Conservation (phyloP, 1,140 invertebrate species). For the Ericerus pela region DNA sequence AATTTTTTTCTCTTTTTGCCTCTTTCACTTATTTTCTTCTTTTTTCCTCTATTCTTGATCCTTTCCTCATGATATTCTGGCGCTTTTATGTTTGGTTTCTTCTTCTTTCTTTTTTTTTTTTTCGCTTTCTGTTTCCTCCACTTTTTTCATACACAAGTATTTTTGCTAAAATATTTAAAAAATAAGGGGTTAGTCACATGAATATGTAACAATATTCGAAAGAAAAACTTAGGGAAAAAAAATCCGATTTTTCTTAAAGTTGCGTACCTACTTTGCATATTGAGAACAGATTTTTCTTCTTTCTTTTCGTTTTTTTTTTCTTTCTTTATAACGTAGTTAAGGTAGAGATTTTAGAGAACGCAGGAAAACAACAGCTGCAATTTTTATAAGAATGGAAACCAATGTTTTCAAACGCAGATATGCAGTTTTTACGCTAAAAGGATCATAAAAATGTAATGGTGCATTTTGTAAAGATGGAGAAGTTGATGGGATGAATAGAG, state of each 20-base stretch:
- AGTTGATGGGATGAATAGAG: no score
- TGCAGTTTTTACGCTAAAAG: no score
- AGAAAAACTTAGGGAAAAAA: no score
- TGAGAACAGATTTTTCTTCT: no score
- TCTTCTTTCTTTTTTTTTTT: not conserved
- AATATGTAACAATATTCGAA: slow-evolving; percentile 1
- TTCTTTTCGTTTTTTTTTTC: no score
- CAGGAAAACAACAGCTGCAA: no score
- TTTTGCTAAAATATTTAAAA: slow-evolving; percentile 1
- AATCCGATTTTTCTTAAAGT: no score
- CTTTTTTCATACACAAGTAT: not conserved
- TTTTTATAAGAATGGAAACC: not conserved
- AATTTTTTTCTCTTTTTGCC: slow-evolving; percentile 3
- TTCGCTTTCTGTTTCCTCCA: not conserved
- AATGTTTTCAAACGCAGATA: not conserved
- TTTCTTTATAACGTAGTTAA: no score
- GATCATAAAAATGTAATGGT: no score
- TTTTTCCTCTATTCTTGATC: not conserved
- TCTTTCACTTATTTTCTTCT: slow-evolving; percentile 7
- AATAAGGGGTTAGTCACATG: not conserved
- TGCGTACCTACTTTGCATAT: no score
- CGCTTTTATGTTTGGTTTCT: not conserved
- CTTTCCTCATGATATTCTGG: not conserved
- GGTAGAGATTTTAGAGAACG: not conserved
- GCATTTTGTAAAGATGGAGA: no score